Percentiles rank a stretch among this genome's conserved stretches.
phyloP scores from a whole-genome alignment of 2,113 vertebrate species.

The Dipodomys ordii region DNA sequence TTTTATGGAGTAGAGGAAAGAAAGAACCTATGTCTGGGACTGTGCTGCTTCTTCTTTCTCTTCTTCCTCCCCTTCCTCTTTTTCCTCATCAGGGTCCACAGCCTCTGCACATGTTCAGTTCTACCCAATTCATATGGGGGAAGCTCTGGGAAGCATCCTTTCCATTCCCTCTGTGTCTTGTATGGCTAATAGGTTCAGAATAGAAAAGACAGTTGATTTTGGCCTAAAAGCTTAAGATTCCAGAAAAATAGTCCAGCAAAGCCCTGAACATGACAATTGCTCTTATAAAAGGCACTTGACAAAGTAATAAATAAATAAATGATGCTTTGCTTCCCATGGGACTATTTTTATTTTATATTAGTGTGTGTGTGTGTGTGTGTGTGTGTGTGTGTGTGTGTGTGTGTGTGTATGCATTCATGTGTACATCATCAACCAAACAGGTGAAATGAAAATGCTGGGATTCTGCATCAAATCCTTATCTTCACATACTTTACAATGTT shows the following conservation, averaged over 20 bases:
- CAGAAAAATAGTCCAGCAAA: constrained; percentile 17
- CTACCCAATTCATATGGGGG: no score
- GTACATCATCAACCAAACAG: neutral
- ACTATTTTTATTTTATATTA: neutral
- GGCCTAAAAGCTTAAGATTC: neutral
- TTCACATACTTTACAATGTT: neutral
- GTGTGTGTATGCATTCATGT: neutral
- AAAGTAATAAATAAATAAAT: neutral
- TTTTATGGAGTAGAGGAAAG: no score
- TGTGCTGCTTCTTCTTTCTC: no score
- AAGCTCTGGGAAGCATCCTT: neutral
- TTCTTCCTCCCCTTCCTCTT: no score
- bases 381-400: no score
- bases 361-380: neutral
- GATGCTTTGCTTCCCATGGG: neutral
- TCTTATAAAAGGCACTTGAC: neutral
- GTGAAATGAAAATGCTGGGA: neutral
- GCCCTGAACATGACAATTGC: accelerated
- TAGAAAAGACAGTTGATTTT: neutral
- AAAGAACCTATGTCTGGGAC: no score
- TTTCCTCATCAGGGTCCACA: no score
- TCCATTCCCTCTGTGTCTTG: neutral
- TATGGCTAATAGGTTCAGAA: neutral
- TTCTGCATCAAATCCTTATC: neutral
- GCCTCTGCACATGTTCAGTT: no score